These are phyloP conservation scores for Vannuccia rotundouncinata DNA, from an alignment of 2,888 invertebrate genomes.

Conservation along the genomic window DNA sequence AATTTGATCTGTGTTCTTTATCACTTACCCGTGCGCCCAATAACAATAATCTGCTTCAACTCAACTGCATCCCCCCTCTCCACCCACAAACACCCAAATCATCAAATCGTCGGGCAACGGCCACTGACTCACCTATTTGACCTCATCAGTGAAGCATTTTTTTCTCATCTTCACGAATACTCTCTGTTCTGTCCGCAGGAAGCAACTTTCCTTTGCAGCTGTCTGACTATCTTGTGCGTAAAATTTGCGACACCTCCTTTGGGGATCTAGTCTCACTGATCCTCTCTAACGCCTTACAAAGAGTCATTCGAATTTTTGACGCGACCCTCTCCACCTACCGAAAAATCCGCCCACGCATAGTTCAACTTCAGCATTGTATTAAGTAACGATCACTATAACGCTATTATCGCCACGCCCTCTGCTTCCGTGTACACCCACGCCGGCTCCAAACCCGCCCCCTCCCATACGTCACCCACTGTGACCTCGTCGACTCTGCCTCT, in stretches of 20 bases:
- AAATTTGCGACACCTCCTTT: neutral
- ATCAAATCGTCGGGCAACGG: neutral
- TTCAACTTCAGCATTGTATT: neutral
- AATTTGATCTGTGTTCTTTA: neutral
- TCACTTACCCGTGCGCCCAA: neutral
- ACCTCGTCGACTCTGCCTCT: slow-evolving; percentile 4
- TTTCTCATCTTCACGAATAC: neutral
- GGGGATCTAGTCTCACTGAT: slow-evolving; percentile 11
- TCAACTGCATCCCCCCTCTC: slow-evolving; percentile 1
- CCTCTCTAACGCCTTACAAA: slow-evolving; percentile 2
- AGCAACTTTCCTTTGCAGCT: slow-evolving; percentile 21
- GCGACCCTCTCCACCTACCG: slow-evolving; percentile 8
- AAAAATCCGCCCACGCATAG: slow-evolving; percentile 2
- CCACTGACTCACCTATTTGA: slow-evolving; percentile 16
- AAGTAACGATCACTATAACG: slow-evolving; percentile 5
- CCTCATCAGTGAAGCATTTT: slow-evolving; percentile 3
- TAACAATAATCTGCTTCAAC: slow-evolving; percentile 7
- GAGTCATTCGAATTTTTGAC: neutral
- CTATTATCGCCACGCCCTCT: slow-evolving; percentile 10
- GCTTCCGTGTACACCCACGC: neutral
- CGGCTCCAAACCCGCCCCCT: neutral
- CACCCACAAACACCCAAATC: slow-evolving; percentile 15
- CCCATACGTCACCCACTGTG: slow-evolving; percentile 6
- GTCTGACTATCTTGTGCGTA: slow-evolving; percentile 2
- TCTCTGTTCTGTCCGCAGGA: slow-evolving; percentile 24